Base-by-base conservation (phyloP, 2,888 invertebrate species). In the Apamea anceps region DNA sequence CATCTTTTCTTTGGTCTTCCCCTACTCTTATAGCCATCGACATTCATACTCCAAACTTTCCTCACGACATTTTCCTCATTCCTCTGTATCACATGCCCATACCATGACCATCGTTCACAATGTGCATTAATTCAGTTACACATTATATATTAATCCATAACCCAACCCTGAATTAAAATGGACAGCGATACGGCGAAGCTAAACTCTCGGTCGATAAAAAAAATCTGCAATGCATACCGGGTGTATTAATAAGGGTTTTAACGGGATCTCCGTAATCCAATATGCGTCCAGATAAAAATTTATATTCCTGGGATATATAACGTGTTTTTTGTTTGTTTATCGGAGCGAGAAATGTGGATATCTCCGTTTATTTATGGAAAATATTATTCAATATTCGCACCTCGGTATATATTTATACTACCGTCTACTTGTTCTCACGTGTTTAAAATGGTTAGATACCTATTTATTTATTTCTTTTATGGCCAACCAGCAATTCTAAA, bases 251-350 rank as follows among this genome's bases (percentile, higher is more conserved):
- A 71, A 28, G 28, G n/a, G 28, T 65, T 85, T 77, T 70, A 77
- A 76, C 76, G 54, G 57, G 10, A 57, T 32, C 66, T 74, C 57
- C 15, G 74, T 82, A 74, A 85, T 74, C 65, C 85, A 85, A 81
- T 84, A 81, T 32, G 72, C 28, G 68, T 70, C 25, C 54, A 63
- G 18, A 85, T 71, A 85, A 81, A 77, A 71, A 67, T 13, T 18
- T 76, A 76, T 85, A 60, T 15, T 4, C 1, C 28, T 48, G 62
- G 45, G 37, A 66, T 48, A 62, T 66, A 71, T 67, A n/a, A 54
- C 65, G 5, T 70, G 54, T 85, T 84, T 76, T 85, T 75, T 21
- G 72, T 80, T 70, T 85, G 72, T 70, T 85, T 85, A 13, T 65
- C 15, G 48, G 65, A 80, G n/a, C 15, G 67, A 63, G 15, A 45